phyloP scores from a whole-genome alignment of 2,797 vertebrate species.

The Myotis daubentonii region DNA sequence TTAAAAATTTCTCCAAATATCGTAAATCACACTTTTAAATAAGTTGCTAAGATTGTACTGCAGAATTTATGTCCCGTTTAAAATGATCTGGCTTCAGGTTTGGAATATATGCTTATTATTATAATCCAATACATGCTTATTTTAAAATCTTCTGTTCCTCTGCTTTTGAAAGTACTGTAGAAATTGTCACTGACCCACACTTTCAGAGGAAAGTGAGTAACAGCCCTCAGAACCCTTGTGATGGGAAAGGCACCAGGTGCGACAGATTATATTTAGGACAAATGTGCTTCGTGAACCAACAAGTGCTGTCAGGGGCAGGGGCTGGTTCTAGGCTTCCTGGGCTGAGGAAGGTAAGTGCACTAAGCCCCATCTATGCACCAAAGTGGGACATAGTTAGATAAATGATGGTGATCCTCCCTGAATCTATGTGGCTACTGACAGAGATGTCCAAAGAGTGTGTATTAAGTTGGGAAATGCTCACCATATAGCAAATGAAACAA shows the following conservation, averaged over 20 bases:
- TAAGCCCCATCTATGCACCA: neutral
- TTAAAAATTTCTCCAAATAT: neutral
- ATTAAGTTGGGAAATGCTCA: neutral
- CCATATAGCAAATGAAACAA: neutral
- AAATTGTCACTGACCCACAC: neutral
- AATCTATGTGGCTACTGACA: neutral
- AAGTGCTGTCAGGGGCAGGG: neutral
- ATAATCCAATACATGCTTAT: neutral
- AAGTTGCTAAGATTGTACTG: neutral
- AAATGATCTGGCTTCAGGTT: neutral
- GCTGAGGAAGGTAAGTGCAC: neutral
- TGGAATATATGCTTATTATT: neutral
- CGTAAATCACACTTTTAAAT: neutral
- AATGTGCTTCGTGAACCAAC: neutral
- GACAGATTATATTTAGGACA: neutral
- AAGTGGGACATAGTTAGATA: neutral
- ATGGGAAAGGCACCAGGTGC: neutral
- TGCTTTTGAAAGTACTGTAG: conserved; percentile 34
- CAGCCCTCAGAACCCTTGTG: neutral
- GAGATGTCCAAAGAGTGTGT: neutral
- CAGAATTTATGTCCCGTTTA: neutral
- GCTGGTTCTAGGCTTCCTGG: neutral
- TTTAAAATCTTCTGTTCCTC: neutral
- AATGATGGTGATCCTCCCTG: neutral
- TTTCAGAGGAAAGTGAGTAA: conserved; percentile 28